A percentile compares a stretch with the other conserved stretches of the same genome.
These are phyloP conservation scores for Eulemur rubriventer DNA, from an alignment of 2,797 vertebrate genomes.

Conservation along the genomic window DNA sequence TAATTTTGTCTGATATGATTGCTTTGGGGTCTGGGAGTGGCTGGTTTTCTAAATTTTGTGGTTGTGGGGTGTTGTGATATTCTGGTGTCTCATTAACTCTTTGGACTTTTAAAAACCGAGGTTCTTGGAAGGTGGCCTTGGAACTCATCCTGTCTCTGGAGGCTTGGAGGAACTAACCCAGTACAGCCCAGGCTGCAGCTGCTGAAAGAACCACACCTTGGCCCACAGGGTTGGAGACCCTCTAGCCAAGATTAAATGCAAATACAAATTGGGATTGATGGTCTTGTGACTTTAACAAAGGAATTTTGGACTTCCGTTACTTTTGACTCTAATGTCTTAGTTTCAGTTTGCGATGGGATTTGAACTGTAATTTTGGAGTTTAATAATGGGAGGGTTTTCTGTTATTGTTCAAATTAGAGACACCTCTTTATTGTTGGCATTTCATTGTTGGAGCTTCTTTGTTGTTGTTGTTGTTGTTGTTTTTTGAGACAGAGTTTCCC, in stretches of 20 bases:
- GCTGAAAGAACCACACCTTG: background rate
- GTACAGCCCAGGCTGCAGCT: background rate
- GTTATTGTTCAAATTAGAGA: background rate
- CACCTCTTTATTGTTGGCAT: background rate
- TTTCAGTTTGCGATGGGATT: background rate
- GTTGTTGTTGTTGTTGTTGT: too few species aligned
- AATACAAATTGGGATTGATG: background rate
- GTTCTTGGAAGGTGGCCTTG: background rate
- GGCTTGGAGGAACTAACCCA: background rate
- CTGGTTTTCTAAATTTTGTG: background rate
- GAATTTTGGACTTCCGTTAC: background rate
- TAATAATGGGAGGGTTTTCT: background rate
- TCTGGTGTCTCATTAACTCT: background rate
- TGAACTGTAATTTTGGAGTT: background rate
- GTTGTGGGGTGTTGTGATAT: background rate
- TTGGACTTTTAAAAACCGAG: background rate
- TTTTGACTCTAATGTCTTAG: background rate
- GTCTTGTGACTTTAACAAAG: background rate
- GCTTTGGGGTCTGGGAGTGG: background rate
- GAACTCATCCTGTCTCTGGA: background rate
- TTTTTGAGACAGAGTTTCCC: too few species aligned
- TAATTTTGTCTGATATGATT: background rate
- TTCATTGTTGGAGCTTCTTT: background rate
- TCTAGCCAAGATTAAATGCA: background rate
- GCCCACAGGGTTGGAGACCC: background rate